These are phyloP conservation scores for Charanyca ferruginea DNA, from an alignment of 2,888 invertebrate species.

Conservation along the genomic window DNA sequence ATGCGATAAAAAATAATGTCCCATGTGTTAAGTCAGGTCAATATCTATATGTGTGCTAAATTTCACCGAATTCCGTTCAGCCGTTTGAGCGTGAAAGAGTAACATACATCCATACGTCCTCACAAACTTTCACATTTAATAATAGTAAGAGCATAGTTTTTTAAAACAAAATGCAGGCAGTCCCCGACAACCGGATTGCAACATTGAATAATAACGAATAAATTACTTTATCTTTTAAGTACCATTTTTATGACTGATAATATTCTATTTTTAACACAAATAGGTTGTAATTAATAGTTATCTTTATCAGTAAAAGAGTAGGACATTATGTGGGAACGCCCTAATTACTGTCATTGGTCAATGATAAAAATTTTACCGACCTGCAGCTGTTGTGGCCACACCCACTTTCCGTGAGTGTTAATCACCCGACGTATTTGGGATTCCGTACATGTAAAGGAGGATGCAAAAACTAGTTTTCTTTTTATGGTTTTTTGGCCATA, in stretches of 20 bases:
- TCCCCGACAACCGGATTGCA: constrained; percentile 1
- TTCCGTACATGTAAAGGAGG: neutral
- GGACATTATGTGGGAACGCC: constrained; percentile 26
- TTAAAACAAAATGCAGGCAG: neutral
- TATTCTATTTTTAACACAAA: constrained; percentile 8
- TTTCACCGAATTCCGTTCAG: too few species aligned
- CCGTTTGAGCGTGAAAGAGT: too few species aligned
- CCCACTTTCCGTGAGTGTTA: constrained; percentile 6
- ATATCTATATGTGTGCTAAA: too few species aligned
- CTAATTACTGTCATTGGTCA: constrained; percentile 30
- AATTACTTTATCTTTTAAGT: constrained; percentile 18
- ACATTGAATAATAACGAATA: constrained; percentile 8
- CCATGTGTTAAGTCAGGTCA: too few species aligned
- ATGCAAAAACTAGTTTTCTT: neutral
- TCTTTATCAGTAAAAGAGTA: constrained; percentile 26
- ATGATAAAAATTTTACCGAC: constrained; percentile 25
- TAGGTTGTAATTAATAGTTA: constrained; percentile 14
- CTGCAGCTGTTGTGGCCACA: constrained; percentile 14
- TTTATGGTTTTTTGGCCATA: neutral
- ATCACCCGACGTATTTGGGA: neutral
- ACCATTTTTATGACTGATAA: constrained; percentile 23
- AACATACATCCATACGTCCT: too few species aligned
- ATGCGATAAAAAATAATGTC: too few species aligned
- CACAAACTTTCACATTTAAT: too few species aligned
- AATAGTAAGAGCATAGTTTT: too few species aligned